Conservation (phyloP, 2,888 invertebrate species). For the Acrobasis suavella region DNA sequence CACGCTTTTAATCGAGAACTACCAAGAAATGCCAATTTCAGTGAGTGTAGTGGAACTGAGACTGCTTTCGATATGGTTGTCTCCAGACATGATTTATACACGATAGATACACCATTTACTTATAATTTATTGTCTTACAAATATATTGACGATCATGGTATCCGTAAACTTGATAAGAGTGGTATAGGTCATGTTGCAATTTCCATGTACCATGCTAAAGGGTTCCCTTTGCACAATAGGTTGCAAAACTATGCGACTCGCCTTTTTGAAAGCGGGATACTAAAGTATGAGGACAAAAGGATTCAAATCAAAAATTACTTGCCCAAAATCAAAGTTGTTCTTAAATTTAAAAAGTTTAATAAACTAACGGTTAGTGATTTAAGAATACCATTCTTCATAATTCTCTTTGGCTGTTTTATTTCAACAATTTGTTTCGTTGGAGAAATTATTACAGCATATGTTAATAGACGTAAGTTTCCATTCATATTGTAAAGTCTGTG, state of each 20-base stretch:
- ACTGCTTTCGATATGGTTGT: constrained; percentile 46
- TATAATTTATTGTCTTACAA: constrained; percentile 46
- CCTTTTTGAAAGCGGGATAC: constrained; percentile 54
- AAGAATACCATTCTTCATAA: constrained; percentile 28
- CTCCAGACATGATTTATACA: constrained; percentile 40
- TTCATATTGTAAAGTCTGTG: no score
- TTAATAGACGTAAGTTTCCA: not conserved
- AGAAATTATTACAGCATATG: constrained; percentile 22
- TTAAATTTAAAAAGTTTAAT: not conserved
- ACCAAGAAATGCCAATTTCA: constrained; percentile 5
- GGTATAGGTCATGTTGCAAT: constrained; percentile 41
- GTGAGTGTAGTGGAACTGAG: constrained; percentile 42
- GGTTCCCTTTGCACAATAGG: constrained; percentile 46
- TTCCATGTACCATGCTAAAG: constrained; percentile 48
- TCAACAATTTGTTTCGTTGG: constrained; percentile 24
- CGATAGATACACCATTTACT: constrained; percentile 44
- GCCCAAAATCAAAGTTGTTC: not conserved
- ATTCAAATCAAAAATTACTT: not conserved
- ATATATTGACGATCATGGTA: constrained; percentile 45
- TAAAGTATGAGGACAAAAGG: constrained; percentile 25
- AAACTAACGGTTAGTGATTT: constrained; percentile 27
- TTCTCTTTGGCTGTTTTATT: constrained; percentile 26
- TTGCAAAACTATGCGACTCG: constrained; percentile 45
- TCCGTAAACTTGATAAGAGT: constrained; percentile 42
- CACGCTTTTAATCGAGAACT: constrained; percentile 6